A percentile compares a stretch with the other conserved stretches of the same genome.
Evolutionary conservation across 2,888 invertebrate species (phyloP).

Genomic region (Pterostichus madidus): DNA sequence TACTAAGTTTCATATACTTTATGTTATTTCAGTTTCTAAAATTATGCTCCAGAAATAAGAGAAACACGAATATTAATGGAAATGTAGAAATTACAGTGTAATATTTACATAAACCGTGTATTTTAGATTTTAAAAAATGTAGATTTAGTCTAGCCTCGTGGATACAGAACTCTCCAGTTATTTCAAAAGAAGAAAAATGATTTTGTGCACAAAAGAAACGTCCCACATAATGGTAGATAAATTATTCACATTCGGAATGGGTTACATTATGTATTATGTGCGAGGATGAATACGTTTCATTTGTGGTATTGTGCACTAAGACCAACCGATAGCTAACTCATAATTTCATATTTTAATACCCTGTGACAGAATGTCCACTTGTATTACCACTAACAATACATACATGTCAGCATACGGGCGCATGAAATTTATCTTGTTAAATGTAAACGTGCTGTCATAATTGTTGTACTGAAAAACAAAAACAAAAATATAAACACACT

Average conservation of each 20-base stretch:
- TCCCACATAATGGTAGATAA: slow-evolving; percentile 34
- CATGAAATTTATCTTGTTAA: slow-evolving; percentile 1
- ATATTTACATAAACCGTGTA: slow-evolving; percentile 15
- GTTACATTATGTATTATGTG: background rate
- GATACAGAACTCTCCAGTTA: slow-evolving; percentile 2
- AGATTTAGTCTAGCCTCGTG: background rate
- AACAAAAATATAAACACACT: background rate
- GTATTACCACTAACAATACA: slow-evolving; percentile 30
- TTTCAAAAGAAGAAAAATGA: slow-evolving; percentile 48
- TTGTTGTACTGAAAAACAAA: background rate
- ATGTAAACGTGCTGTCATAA: slow-evolving; percentile 3
- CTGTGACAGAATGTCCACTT: slow-evolving; percentile 21
- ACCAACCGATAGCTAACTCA: slow-evolving; percentile 4
- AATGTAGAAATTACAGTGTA: slow-evolving; percentile 2
- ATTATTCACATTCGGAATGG: slow-evolving; percentile 30
- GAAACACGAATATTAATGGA: slow-evolving; percentile 5
- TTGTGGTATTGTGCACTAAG: background rate
- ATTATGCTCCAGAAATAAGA: background rate
- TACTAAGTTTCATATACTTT: background rate
- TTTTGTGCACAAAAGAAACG: slow-evolving; percentile 25
- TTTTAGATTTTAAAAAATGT: background rate
- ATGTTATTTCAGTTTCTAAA: slow-evolving; percentile 13
- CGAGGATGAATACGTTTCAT: slow-evolving; percentile 13
- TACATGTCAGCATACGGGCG: background rate
- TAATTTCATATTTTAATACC: slow-evolving; percentile 52